These are phyloP conservation scores for Ellobius talpinus DNA, from an alignment of 2,113 vertebrate genomes.

Conservation along the genomic window DNA sequence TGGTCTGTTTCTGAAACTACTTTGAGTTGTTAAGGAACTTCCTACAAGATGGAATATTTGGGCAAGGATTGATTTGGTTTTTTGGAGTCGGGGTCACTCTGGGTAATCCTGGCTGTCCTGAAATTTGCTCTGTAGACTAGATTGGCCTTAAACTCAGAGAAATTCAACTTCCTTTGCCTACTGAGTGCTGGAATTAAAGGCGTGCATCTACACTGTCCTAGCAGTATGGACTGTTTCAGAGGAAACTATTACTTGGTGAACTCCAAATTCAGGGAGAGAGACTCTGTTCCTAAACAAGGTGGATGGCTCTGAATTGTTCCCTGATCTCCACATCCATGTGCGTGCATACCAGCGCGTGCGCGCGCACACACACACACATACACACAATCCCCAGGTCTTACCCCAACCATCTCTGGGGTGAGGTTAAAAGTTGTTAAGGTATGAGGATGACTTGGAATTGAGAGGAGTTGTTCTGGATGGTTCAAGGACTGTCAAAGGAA, in stretches of 20 bases:
- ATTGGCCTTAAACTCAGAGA: no score
- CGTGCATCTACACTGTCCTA: not conserved
- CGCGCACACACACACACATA: accelerated
- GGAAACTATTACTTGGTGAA: not conserved
- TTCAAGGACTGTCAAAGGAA: not conserved
- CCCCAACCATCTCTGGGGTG: not conserved
- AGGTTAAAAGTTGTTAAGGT: not conserved
- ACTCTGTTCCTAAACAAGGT: not conserved
- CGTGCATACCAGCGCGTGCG: not conserved
- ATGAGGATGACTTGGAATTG: not conserved
- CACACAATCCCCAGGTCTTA: not conserved
- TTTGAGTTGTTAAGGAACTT: not conserved
- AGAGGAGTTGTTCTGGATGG: not conserved
- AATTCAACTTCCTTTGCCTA: no score
- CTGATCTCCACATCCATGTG: not conserved
- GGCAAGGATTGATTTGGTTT: not conserved
- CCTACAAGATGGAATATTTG: not conserved
- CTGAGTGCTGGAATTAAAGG: no score
- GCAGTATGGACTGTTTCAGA: not conserved
- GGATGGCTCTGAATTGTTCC: not conserved
- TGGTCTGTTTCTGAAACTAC: not conserved
- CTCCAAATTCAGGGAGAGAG: not conserved
- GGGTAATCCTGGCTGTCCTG: not conserved
- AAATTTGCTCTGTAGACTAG: no score
- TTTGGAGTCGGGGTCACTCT: not conserved